Evolutionary conservation across 2,888 invertebrate genomes (phyloP).

Genomic region (Philhelius pedissequus): DNA sequence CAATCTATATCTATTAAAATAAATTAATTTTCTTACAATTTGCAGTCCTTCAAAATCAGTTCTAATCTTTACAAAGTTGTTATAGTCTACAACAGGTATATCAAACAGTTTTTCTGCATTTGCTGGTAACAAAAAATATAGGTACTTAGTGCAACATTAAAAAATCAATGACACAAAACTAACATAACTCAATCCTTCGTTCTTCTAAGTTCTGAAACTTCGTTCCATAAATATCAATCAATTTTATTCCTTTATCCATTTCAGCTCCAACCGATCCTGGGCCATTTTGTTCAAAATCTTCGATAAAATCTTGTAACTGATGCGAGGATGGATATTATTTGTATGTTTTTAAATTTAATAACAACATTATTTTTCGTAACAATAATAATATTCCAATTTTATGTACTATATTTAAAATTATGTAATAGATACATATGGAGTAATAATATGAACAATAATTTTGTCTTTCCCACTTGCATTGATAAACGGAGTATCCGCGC

Average conservation of each 20-base stretch:
- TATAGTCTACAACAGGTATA: slow-evolving; percentile 90
- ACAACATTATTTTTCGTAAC: too few relatives aligned
- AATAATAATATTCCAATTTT: too few relatives aligned
- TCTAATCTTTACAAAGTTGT: slow-evolving; percentile 84
- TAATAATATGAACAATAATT: too few relatives aligned
- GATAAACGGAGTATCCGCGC: too few relatives aligned
- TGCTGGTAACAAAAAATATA: slow-evolving; percentile 77
- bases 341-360: too few relatives aligned
- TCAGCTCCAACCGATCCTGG: slow-evolving; percentile 89
- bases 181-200: slow-evolving; percentile 80
- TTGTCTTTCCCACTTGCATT: too few relatives aligned
- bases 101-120: slow-evolving; percentile 93
- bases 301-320: background rate
- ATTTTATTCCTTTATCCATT: slow-evolving; percentile 85
- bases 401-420: too few relatives aligned
- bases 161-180: slow-evolving; percentile 6
- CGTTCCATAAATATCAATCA: slow-evolving; percentile 82
- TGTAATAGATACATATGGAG: too few relatives aligned
- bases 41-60: slow-evolving; percentile 85
- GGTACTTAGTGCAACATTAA: slow-evolving; percentile 27
- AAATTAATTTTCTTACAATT: slow-evolving; percentile 71
- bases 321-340: too few relatives aligned
- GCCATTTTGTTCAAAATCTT: slow-evolving; percentile 79
- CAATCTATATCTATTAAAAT: background rate
- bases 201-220: slow-evolving; percentile 85